Conservation (phyloP, 1,140 invertebrate genomes). For the Trachymyrmex cornetzi region DNA sequence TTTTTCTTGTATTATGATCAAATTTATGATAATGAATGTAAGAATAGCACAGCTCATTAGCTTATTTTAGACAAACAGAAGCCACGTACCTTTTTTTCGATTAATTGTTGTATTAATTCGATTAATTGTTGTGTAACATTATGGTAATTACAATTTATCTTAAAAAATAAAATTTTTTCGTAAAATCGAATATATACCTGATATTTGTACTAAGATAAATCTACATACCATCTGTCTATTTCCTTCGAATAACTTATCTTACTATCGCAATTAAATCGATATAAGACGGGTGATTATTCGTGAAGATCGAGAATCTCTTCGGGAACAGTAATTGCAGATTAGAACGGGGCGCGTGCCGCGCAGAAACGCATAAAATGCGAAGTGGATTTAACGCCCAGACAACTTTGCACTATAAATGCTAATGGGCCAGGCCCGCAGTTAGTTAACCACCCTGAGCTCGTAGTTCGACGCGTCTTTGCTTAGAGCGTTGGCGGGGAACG, state of each 20-base stretch:
- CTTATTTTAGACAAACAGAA: neutral
- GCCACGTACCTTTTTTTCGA: neutral
- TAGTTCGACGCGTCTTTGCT: constrained; percentile 72
- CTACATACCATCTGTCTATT: neutral
- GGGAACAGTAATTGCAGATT: constrained; percentile 70
- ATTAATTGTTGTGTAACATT: neutral
- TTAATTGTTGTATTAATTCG: too few relatives aligned
- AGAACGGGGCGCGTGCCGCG: constrained; percentile 56
- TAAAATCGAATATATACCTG: neutral
- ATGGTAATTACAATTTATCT: neutral
- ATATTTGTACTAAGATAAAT: neutral
- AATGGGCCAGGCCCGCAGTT: constrained; percentile 68
- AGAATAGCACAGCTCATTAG: neutral
- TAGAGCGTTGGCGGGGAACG: constrained; percentile 5
- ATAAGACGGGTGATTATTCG: constrained; percentile 44
- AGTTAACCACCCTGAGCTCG: constrained; percentile 61
- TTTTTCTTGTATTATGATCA: neutral
- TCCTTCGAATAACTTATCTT: constrained; percentile 4
- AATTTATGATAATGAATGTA: neutral
- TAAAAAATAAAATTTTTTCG: neutral
- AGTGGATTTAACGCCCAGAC: constrained; percentile 74
- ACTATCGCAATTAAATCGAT: constrained; percentile 54
- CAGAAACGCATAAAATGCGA: constrained; percentile 67
- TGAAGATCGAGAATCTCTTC: constrained; percentile 35
- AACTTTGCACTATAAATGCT: constrained; percentile 81